A percentile compares a stretch with the other conserved stretches of the same genome.
Conservation (phyloP, 2,113 vertebrate species). For the Marcusenius ussheri region DNA sequence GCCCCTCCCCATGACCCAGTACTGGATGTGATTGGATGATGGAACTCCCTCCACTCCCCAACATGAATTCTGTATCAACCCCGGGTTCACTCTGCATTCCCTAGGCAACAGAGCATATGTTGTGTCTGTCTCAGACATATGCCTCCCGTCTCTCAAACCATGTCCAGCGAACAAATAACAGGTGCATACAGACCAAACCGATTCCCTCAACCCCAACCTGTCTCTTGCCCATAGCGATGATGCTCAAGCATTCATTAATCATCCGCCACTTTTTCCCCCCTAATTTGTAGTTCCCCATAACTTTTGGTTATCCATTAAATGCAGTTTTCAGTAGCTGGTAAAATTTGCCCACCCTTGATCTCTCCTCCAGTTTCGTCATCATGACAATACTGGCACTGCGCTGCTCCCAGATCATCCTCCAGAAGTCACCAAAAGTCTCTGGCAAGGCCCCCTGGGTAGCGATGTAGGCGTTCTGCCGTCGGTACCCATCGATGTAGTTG, state of each 20-base stretch:
- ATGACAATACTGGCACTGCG: conserved; percentile 91
- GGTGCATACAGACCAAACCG: neutral
- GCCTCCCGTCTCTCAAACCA: neutral
- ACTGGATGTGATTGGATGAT: neutral
- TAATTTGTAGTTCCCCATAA: neutral
- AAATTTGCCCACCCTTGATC: conserved; percentile 78
- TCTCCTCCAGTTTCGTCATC: conserved; percentile 97
- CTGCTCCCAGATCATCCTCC: conserved; percentile 99
- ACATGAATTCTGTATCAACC: neutral
- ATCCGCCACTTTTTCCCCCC: neutral
- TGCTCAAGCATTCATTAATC: neutral
- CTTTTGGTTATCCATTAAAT: neutral
- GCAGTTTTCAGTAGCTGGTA: neutral
- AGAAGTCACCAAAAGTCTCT: conserved; percentile 97
- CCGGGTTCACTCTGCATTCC: neutral
- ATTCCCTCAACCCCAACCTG: neutral
- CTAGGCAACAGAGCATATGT: conserved; percentile 4
- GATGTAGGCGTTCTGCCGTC: conserved; percentile 97
- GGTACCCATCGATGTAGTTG: conserved; percentile 98
- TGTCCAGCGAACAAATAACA: neutral
- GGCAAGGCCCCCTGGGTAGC: conserved; percentile 91
- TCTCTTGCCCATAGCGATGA: neutral
- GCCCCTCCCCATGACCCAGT: neutral
- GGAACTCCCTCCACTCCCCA: neutral
- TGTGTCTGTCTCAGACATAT: neutral